A percentile compares a stretch with the other conserved stretches of the same genome.
Conservation (phyloP, 2,113 vertebrate species). For the Prolemur simus region DNA sequence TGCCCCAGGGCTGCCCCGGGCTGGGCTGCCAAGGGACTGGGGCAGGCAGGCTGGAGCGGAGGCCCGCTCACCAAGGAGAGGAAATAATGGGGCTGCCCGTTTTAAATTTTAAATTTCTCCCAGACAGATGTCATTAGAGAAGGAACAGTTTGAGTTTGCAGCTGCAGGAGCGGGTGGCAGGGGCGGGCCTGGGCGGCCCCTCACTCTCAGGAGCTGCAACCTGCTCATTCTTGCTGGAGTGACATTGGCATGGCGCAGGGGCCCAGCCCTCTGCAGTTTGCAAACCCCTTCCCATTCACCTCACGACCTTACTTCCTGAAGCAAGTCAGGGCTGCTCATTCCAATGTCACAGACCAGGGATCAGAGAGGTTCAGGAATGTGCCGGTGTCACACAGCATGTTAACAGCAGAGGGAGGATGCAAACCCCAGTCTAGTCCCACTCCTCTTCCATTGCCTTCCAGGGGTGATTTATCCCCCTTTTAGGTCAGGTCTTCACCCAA, state of each 20-base stretch:
- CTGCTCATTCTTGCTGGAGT: not conserved
- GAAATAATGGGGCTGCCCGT: slow-evolving; percentile 60
- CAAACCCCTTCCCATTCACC: not conserved
- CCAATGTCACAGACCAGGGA: not conserved
- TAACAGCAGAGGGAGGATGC: not conserved
- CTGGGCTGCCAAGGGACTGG: slow-evolving; percentile 43
- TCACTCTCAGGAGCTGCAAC: not conserved
- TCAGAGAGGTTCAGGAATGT: not conserved
- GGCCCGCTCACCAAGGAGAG: not conserved
- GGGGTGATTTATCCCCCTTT: not conserved
- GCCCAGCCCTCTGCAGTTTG: not conserved
- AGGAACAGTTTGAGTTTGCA: slow-evolving; percentile 49
- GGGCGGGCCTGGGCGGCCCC: not conserved
- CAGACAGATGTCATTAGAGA: slow-evolving; percentile 75
- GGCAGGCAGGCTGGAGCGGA: not conserved
- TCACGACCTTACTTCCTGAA: not conserved
- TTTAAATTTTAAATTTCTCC: slow-evolving; percentile 77
- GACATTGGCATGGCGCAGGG: not conserved
- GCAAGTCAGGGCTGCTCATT: not conserved
- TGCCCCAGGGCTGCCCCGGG: slow-evolving; percentile 55
- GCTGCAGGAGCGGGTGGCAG: slow-evolving; percentile 14
- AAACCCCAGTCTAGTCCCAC: not conserved
- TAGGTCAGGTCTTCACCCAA: no score
- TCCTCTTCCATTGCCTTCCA: fast-evolving
- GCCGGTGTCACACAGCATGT: not conserved